Base-by-base conservation (phyloP, 2,888 invertebrate genomes). In the Agonopterix alstromeriana region DNA sequence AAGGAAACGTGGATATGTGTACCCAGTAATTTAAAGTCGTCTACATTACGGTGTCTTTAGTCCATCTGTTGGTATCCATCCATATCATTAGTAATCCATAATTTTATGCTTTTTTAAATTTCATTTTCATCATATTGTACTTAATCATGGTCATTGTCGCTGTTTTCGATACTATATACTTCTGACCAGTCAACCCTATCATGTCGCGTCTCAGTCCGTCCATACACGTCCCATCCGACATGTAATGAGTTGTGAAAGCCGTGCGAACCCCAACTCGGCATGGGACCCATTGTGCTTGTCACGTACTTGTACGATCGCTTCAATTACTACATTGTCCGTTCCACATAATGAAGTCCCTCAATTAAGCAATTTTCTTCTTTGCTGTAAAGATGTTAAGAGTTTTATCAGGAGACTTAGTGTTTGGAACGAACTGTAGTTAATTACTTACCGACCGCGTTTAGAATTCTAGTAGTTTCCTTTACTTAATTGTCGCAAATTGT, bases 191-290 rank as follows among this genome's bases (percentile, higher is more conserved):
- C 47, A 47, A 11, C 47, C 42, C 42, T 47, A 42, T n/a, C 11
- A 43, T 48, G 47, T 57, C 63, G 57, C 59, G 58, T 63, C 51
- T 59, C 56, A 38, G 54, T 58, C 63, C 62, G 56, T 58, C 62
- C 61, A 63, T 62, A 67, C 67, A 71, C 74, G 73, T 80, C 82
- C 81, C 80, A 64, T 54, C 59, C 54, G 61, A 58, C 69, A 65
- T 57, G 70, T 77, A 81, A 82, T 83, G 73, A 67, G 53, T 71
- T 69, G 83, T 72, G 83, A 85, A 84, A 83, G 80, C 70, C 75
- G 74, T 82, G 84, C 72, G 82, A 85, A 83, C 75, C 61, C 51
- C 58, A 54, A 56, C 65, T 62, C 66, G 58, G 64, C 54, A 51
- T 55, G 55, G 53, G 73, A 65, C 65, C 73, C 67, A 79, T 82